Evolutionary conservation across 2,797 vertebrate species (phyloP), one percentile per base, ranked within the genome.

Genomic region (Lateolabrax maculatus): DNA sequence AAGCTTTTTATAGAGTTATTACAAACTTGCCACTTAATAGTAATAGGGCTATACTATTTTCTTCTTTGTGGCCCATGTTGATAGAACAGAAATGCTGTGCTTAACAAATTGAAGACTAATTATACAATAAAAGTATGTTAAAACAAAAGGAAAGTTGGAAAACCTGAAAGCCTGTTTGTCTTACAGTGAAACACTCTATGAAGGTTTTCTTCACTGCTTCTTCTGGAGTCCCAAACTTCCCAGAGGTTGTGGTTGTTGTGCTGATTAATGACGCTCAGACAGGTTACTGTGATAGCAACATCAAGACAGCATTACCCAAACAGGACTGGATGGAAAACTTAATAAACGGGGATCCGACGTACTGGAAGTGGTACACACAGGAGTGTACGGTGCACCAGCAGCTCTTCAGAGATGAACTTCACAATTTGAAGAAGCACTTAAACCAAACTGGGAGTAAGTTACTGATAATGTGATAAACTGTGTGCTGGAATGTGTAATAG

Each of bases 401-500:
- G 37, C 0, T 0, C 9, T 75, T 31, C 19, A 81, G 37, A 51
- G 49, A n/a, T n/a, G n/a, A n/a, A 0, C 19, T 16, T 2, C 0
- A 58, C 83, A 62, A 0, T 4, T 8, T 44, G 3, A 75, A 23
- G 27, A 25, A 71, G 6, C 68, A 12, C 41, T 67, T 84, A 10
- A 90, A 89, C 78, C 79, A 89, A 13, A 89, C 61, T 29, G 48
- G 1, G 18, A 16, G 41, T 43, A 43, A n/a, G n/a, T n/a, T n/a
- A n/a, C n/a, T n/a, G n/a, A n/a, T n/a, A n/a, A n/a, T n/a, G n/a
- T n/a, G n/a, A n/a, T n/a, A n/a, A n/a, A n/a, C n/a, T n/a, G n/a
- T n/a, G n/a, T n/a, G n/a, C n/a, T n/a, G n/a, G n/a, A n/a, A n/a
- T n/a, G n/a, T n/a, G n/a, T n/a, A n/a, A n/a, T n/a, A n/a, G n/a